Evolutionary conservation across 2,797 vertebrate genomes (phyloP), one percentile per base, ranked within the genome.

Genomic region (Acipenser ruthenus): DNA sequence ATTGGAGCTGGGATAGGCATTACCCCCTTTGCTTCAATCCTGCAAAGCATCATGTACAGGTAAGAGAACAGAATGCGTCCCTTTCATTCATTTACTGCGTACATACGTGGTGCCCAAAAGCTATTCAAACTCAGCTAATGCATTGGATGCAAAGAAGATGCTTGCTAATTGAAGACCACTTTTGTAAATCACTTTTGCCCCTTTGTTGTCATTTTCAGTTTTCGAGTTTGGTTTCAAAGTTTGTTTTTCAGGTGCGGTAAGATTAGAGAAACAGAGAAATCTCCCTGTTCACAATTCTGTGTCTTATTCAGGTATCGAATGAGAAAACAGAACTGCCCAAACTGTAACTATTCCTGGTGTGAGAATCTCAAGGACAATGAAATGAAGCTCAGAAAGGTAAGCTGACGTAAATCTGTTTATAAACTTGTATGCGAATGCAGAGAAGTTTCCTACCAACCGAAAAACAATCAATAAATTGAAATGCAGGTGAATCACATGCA

Each of bases 41-140:
- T 96, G 70, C 93, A 95, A 80, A 97, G 94, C 82, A 92, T 95
- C 83, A 91, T 93, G 93, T 86, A 87, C 83, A 86, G 93, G 94
- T 94, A 10, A 79, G 85, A n/a, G 23, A 15, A 1, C 1, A 37
- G 10, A 6, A 58, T 15, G 50, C 11, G 12, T 47, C 58, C 23
- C 61, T 64, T 12, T 47, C 10, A 18, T 65, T 60, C 13, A 59
- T 65, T 53, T 37, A 37, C 6, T 23, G 10, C 56, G 6, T 15
- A 47, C 37, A 11, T 23, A 7, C 5, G 11, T 7, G 18, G 50
- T 2, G 8, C 62, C 6, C 23, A 52, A n/a, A 9, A 8, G 6
- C 66, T 37, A 37, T 37, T 37, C 23, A 37, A 37, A 37, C 23
- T 37, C 23, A 37, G 23, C 23, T 37, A 4, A 4, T 37, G 23